Conservation (phyloP, 2,888 invertebrate genomes). For the Tupiocoris notatus region DNA sequence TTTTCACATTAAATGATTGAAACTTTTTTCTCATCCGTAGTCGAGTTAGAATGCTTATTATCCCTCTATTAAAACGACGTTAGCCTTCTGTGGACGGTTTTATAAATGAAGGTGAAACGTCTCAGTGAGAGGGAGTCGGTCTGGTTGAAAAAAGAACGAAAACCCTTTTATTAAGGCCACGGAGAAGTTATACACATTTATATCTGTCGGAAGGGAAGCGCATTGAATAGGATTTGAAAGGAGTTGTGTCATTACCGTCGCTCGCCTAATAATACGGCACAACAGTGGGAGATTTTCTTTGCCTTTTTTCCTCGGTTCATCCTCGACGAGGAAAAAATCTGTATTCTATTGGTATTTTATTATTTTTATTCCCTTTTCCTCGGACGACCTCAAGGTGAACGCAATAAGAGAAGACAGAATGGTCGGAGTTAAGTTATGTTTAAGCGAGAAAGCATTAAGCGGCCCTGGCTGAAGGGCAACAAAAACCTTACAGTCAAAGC, state of each 20-base stretch:
- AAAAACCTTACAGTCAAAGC: no score
- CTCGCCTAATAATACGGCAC: conserved; percentile 29
- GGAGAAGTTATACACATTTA: conserved; percentile 38
- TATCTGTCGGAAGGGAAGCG: conserved; percentile 34
- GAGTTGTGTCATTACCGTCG: conserved; percentile 36
- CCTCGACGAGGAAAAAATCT: conserved; percentile 8
- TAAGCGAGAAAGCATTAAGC: neutral
- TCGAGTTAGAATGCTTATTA: conserved; percentile 28
- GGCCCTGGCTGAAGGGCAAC: neutral
- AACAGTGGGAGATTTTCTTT: conserved; percentile 10
- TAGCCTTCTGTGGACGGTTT: conserved; percentile 19
- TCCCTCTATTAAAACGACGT: conserved; percentile 31
- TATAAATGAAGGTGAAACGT: conserved; percentile 24
- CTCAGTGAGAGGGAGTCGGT: neutral
- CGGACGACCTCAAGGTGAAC: neutral
- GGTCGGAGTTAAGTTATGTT: conserved; percentile 10
- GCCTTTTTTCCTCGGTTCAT: neutral
- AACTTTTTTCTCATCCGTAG: neutral
- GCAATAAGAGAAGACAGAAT: neutral
- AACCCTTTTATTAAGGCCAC: conserved; percentile 17
- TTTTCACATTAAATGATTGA: neutral
- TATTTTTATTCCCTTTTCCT: conserved; percentile 5
- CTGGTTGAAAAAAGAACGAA: conserved; percentile 10
- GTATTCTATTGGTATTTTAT: conserved; percentile 18
- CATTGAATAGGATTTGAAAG: conserved; percentile 36